Evolutionary conservation across 2,113 vertebrate species (phyloP).

Genomic region (Malurus cyaneus): DNA sequence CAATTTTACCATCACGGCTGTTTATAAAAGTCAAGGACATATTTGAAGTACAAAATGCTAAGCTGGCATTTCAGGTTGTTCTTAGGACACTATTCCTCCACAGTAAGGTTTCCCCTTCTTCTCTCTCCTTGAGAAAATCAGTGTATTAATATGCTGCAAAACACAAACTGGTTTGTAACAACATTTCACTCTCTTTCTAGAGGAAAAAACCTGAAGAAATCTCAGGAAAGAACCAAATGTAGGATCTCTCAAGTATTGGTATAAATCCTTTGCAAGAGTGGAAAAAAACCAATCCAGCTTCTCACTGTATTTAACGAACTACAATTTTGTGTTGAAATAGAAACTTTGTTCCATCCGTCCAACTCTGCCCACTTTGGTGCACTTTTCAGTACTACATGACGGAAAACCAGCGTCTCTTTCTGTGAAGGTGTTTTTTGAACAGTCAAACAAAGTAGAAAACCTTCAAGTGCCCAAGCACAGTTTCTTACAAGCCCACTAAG

Average conservation of each 20-base stretch:
- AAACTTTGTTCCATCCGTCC: neutral
- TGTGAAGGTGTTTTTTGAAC: neutral
- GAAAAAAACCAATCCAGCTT: neutral
- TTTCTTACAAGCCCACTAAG: neutral
- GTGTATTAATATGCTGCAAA: neutral
- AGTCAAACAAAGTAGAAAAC: neutral
- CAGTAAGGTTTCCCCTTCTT: neutral
- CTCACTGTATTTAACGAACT: neutral
- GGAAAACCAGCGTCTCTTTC: neutral
- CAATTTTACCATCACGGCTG: conserved; percentile 70
- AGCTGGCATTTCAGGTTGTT: conserved; percentile 68
- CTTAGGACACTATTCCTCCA: conserved; percentile 23
- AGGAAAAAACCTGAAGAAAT: neutral
- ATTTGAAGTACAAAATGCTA: conserved; percentile 62
- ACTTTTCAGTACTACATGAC: neutral
- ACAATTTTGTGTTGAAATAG: neutral
- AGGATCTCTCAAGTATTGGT: neutral
- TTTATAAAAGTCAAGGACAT: conserved; percentile 39
- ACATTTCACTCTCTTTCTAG: neutral
- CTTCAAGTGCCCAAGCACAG: neutral
- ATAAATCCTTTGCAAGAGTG: neutral
- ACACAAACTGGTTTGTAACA: neutral
- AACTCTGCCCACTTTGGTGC: neutral
- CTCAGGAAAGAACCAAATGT: neutral
- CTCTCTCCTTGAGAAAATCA: neutral